A percentile compares a stretch with the other conserved stretches of the same genome.
These are phyloP conservation scores for Xylota sylvarum DNA, from an alignment of 2,888 invertebrate species.

Conservation along the genomic window DNA sequence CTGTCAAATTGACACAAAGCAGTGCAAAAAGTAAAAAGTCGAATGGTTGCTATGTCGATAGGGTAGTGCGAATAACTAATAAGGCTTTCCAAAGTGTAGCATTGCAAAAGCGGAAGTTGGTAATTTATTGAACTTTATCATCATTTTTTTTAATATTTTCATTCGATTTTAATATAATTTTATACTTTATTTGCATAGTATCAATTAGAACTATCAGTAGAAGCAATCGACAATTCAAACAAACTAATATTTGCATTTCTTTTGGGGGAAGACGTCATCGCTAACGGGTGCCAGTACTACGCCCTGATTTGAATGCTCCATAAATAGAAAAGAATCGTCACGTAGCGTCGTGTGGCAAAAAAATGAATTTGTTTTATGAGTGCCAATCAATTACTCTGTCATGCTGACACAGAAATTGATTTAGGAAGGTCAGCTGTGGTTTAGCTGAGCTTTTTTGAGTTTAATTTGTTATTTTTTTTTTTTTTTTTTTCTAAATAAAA, in stretches of 20 bases:
- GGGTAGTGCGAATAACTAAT: not conserved
- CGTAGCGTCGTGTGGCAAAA: slow-evolving; percentile 31
- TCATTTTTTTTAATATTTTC: not conserved
- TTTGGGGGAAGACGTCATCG: slow-evolving; percentile 14
- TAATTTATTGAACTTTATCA: not conserved
- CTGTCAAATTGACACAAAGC: slow-evolving; percentile 64
- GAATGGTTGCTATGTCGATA: slow-evolving; percentile 40
- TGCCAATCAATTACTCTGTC: slow-evolving; percentile 49
- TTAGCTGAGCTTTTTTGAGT: slow-evolving; percentile 1
- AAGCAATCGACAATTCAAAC: not conserved
- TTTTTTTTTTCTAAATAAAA: slow-evolving; percentile 30
- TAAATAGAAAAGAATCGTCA: slow-evolving; percentile 37
- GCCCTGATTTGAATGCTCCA: slow-evolving; percentile 42
- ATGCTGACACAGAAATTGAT: slow-evolving; percentile 34
- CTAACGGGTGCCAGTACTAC: slow-evolving; percentile 13
- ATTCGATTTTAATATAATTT: not conserved
- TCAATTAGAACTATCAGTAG: not conserved
- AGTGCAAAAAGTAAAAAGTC: slow-evolving; percentile 45
- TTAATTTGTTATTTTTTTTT: slow-evolving; percentile 3
- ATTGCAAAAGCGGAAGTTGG: slow-evolving; percentile 49
- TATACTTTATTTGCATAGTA: not conserved
- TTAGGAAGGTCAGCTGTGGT: slow-evolving; percentile 52
- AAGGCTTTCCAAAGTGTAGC: slow-evolving; percentile 40
- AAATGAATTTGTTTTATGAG: slow-evolving; percentile 24
- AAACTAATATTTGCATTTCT: not conserved